phyloP scores from a whole-genome alignment of 2,113 vertebrate genomes.

The Myotis lucifugus region DNA sequence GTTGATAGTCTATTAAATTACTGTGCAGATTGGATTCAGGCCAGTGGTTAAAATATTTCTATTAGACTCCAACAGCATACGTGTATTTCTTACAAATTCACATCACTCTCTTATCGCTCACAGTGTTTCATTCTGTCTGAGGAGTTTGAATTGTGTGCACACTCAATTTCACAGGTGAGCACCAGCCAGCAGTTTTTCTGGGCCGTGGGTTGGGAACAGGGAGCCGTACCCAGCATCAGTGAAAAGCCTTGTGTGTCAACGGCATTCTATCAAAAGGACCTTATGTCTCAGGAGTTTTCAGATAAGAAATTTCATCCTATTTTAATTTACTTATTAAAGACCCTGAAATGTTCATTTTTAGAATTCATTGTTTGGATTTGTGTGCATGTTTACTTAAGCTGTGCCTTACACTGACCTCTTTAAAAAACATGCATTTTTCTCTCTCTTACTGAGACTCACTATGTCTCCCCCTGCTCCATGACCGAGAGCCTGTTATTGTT shows the following conservation, averaged over 20 bases:
- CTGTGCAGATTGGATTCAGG: slow-evolving; percentile 74
- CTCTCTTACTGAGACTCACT: background rate
- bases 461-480: background rate
- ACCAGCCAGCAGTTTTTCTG: background rate
- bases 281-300: background rate
- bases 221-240: background rate
- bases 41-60: slow-evolving; percentile 78
- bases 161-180: slow-evolving; percentile 60
- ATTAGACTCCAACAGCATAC: slow-evolving; percentile 63
- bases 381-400: background rate
- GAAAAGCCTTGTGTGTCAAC: background rate
- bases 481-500: background rate
- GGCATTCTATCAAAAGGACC: background rate
- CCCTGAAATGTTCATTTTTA: background rate
- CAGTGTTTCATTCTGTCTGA: slow-evolving; percentile 56
- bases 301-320: background rate
- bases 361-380: background rate
- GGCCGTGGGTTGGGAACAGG: slow-evolving; percentile 1
- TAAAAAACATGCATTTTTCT: background rate
- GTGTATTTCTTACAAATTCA: slow-evolving; percentile 74
- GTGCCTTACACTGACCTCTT: background rate
- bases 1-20: slow-evolving; percentile 76
- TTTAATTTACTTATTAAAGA: slow-evolving; percentile 13
- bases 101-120: slow-evolving; percentile 31
- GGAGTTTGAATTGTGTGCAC: background rate